Evolutionary conservation across 2,113 vertebrate species (phyloP), one percentile per base, ranked within the genome.

Genomic region (Nyctibius bracteatus): DNA sequence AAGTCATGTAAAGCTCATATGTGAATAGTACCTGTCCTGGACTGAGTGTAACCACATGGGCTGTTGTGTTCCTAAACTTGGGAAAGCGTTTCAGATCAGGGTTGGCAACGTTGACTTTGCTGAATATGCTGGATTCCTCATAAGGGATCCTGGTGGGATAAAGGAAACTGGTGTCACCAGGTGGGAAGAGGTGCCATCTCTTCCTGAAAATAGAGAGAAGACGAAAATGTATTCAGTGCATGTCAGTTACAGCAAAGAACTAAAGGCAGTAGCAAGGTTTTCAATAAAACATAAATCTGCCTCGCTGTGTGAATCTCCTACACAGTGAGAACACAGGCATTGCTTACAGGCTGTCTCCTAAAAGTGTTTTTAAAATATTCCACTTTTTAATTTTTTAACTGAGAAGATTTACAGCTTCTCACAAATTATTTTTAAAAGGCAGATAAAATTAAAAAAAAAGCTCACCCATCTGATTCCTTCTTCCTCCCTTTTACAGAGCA

Each of bases 41-140:
- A 73, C 94, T 95, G 97, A 99, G 98, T 1, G 98, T 99, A 80
- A 99, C 98, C 2, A 95, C 35, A n/a, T 99, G 98, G 25, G 97
- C 97, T 52, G 91, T 97, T 94, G 98, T 96, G 58, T 96, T 96
- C 54, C 19, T 94, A 84, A 99, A 99, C 22, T 93, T 58, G 0
- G 99, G 99, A 88, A 99, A 99, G 74, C 37, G 95, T 86, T 72
- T 94, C 81, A 98, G 95, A 97, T 99, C 99, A n/a, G 99, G 99
- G 49, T 96, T 98, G 62, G 98, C 93, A 81, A 99, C 91, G 5
- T 98, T 98, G 92, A 99, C 98, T 98, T 97, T 98, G 97, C 99
- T 99, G 98, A 99, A 99, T 90, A 99, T 61, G 3, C 99, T 99
- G 44, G 99, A 99, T 98, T 99, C 99, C 96, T 99, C 99, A 35